Evolutionary conservation across 37 sponge, comb jelly and placozoan genomes (phyloP).

Genomic region (Diacarnus erythraeanus): DNA sequence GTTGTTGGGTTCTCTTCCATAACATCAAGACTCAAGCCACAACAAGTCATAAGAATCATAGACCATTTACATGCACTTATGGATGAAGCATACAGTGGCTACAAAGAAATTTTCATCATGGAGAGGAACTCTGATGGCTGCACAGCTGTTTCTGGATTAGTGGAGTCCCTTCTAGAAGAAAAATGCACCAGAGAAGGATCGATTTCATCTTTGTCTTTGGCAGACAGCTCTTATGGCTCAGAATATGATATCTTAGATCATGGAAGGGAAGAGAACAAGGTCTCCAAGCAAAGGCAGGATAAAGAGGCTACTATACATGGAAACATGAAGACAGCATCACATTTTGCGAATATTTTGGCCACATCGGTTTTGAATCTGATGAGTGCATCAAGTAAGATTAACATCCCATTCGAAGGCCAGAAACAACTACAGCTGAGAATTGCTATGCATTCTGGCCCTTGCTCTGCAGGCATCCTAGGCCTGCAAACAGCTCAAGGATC

Average conservation of each 20-base stretch:
- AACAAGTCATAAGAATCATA: slow-evolving; percentile 49
- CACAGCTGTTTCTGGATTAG: slow-evolving; percentile 56
- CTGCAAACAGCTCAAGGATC: slow-evolving; percentile 32
- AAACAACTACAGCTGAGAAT: slow-evolving; percentile 68
- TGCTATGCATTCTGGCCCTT: slow-evolving; percentile 72
- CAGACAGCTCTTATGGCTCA: slow-evolving; percentile 54
- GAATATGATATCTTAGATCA: neutral
- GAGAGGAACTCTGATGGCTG: slow-evolving; percentile 65
- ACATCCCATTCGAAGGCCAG: slow-evolving; percentile 20
- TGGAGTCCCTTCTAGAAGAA: neutral
- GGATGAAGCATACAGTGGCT: slow-evolving; percentile 42
- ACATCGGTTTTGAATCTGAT: slow-evolving; percentile 58
- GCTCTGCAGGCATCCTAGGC: slow-evolving; percentile 65
- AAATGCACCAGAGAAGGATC: neutral
- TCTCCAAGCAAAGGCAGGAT: neutral
- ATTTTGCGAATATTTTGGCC: slow-evolving; percentile 53
- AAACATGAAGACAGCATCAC: neutral
- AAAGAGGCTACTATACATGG: neutral
- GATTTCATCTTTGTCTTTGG: slow-evolving; percentile 13
- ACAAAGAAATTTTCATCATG: slow-evolving; percentile 60
- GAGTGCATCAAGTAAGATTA: slow-evolving; percentile 38
- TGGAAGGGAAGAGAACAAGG: neutral
- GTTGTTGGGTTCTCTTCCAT: slow-evolving; percentile 64
- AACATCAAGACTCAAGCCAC: slow-evolving; percentile 49
- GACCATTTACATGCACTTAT: slow-evolving; percentile 66